phyloP scores from a whole-genome alignment of 1,140 invertebrate species.

The Leptonema lineaticorne region DNA sequence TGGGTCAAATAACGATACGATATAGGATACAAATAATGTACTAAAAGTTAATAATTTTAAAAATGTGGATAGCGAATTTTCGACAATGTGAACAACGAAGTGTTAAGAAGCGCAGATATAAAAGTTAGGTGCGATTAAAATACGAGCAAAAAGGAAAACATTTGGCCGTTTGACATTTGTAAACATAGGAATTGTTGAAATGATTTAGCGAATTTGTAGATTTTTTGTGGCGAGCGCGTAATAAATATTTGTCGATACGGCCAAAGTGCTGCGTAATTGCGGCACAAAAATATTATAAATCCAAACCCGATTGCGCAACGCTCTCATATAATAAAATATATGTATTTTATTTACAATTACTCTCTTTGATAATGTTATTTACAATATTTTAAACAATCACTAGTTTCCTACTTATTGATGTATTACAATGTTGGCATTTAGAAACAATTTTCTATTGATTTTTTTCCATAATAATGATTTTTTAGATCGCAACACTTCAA shows the following conservation, averaged over 20 bases:
- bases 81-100: too few species aligned
- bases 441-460: slow-evolving; percentile 7
- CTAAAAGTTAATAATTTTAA: too few species aligned
- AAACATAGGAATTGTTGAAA: too few species aligned
- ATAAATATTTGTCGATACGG: slow-evolving; percentile 18
- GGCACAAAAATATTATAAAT: background rate
- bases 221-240: slow-evolving; percentile 5
- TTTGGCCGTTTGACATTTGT: background rate
- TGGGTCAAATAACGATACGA: background rate
- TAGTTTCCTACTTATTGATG: background rate
- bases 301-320: background rate
- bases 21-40: too few species aligned
- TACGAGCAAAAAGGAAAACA: too few species aligned
- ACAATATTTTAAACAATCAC: too few species aligned
- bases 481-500: background rate
- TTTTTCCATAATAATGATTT: background rate
- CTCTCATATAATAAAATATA: background rate
- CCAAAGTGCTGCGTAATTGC: slow-evolving; percentile 20
- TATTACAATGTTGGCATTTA: background rate
- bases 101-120: too few species aligned
- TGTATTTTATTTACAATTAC: background rate
- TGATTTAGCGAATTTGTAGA: slow-evolving; percentile 20
- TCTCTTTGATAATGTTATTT: slow-evolving; percentile 1
- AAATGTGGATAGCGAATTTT: too few species aligned
- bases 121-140: too few species aligned